Evolutionary conservation across 2,888 invertebrate species (phyloP).

Genomic region (Labia minor): DNA sequence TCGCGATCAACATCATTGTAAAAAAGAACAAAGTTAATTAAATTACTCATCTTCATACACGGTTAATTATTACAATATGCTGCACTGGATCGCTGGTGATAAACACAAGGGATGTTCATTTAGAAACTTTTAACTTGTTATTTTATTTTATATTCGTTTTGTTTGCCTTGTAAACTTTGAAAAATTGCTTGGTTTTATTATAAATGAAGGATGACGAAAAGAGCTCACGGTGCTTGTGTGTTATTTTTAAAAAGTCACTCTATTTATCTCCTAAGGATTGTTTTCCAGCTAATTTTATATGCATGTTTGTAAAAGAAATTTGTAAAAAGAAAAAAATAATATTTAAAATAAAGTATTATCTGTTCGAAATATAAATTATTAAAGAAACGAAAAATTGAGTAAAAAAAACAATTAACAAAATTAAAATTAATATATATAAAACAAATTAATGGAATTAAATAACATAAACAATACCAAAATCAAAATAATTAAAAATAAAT

Average conservation of each 20-base stretch:
- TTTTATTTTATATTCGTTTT: conserved; percentile 13
- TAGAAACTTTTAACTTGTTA: conserved; percentile 7
- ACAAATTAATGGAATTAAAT: no score
- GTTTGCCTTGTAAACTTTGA: conserved; percentile 2
- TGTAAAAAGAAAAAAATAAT: no score
- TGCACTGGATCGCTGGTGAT: background rate
- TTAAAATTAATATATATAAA: no score
- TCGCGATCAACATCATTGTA: conserved; percentile 13
- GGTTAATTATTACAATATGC: conserved; percentile 13
- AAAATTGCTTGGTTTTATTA: background rate
- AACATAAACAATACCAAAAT: no score
- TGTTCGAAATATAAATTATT: no score
- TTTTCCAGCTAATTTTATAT: no score
- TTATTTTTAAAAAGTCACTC: conserved; percentile 8
- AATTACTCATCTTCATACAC: conserved; percentile 13
- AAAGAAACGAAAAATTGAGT: no score
- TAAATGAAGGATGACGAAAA: background rate
- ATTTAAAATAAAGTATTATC: no score
- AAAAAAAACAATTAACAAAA: no score
- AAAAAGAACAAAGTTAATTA: conserved; percentile 7
- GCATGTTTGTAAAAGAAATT: no score
- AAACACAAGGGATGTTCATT: conserved; percentile 7
- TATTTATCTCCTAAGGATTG: no score
- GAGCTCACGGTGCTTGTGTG: background rate
- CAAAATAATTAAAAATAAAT: no score